These are phyloP conservation scores for Sebastes nivosus DNA, from an alignment of 2,797 vertebrate genomes.

Conservation along the genomic window DNA sequence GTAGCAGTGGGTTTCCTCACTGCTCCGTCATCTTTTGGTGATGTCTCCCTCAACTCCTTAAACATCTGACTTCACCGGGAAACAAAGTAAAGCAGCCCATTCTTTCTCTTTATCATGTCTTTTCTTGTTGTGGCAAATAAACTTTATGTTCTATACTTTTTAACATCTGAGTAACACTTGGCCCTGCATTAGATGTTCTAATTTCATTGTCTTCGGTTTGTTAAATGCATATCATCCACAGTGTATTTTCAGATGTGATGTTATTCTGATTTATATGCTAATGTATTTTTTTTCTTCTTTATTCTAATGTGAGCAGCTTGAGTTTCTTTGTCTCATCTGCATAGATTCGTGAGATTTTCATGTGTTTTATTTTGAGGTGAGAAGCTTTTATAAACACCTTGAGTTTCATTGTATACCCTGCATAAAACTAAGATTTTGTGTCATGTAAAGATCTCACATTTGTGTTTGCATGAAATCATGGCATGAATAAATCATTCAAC, in stretches of 20 bases:
- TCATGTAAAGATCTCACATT: neutral
- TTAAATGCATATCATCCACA: neutral
- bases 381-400: neutral
- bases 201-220: neutral
- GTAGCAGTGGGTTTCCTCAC: neutral
- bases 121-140: conserved; percentile 36
- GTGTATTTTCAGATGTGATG: neutral
- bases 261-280: neutral
- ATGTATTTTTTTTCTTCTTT: neutral
- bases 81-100: neutral
- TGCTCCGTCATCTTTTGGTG: conserved; percentile 9
- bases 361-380: neutral
- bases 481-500: neutral
- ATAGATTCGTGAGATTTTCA: neutral
- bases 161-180: neutral
- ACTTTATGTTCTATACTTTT: too few relatives aligned
- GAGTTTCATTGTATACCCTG: neutral
- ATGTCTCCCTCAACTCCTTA: neutral
- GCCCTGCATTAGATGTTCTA: neutral
- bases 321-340: neutral
- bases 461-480: neutral
- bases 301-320: neutral
- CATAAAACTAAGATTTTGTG: neutral
- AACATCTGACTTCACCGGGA: neutral
- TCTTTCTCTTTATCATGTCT: conserved; percentile 23